Evolutionary conservation across 2,888 invertebrate species (phyloP), one percentile per base, ranked within the genome.

Genomic region (Drosophila leonis): DNA sequence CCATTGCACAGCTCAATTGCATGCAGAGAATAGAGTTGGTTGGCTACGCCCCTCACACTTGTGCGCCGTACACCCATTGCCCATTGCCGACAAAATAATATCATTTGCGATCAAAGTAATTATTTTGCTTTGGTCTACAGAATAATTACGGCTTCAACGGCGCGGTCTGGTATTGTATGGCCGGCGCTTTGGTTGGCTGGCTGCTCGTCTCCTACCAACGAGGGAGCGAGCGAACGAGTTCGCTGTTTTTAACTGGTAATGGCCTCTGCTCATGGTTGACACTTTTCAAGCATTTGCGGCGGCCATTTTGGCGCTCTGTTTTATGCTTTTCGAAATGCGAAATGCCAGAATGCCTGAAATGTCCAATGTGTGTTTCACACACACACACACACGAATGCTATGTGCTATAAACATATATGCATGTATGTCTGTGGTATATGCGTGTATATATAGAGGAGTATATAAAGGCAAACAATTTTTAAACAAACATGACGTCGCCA

Each of bases 101-200:
- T 88, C 89, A 88, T 88, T 88, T 87, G 82, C 88, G 89, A 89
- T 88, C 89, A 87, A 87, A 89, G 89, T 88, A 88, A 88, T 88
- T 88, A 88, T 88, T 88, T 88, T 82, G 87, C 89, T 88, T 83
- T 85, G 89, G 88, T 88, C 87, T 86, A 89, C 89, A 85, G 89
- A 89, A 88, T 88, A 89, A 88, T 88, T 88, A 84, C 72, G 83
- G 82, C 78, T 76, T 77, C 77, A 72, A 65, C 72, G 48, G 37
- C 51, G 44, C 33, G 41, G 64, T 46, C 42, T 35, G 65, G 64
- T 57, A 77, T 75, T 69, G 81, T 73, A 74, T 80, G 85, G 84
- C 76, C 80, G 72, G 65, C 79, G 85, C 81, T 81, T 84, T 84
- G 87, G 83, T 88, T 87, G 83, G 83, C 72, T 85, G 52, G 52